These are phyloP conservation scores for Melanchra persicariae DNA, from an alignment of 2,888 invertebrate genomes.

Conservation along the genomic window DNA sequence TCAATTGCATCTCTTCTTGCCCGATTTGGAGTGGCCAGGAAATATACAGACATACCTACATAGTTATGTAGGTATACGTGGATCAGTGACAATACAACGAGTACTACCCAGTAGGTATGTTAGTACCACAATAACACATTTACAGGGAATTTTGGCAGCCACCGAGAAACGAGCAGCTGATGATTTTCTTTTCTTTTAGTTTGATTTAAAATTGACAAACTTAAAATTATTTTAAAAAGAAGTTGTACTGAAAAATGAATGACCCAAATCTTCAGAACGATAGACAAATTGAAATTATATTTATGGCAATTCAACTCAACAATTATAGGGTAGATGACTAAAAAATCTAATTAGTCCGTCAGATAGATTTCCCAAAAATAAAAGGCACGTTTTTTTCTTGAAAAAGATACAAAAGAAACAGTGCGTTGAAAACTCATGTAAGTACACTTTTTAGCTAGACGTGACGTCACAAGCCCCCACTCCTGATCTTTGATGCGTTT, in stretches of 20 bases:
- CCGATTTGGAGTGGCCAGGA: not conserved
- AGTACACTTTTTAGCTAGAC: no score
- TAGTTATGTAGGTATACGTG: not conserved
- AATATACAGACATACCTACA: not conserved
- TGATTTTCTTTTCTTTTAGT: constrained; percentile 19
- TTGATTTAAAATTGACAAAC: constrained; percentile 25
- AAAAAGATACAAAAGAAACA: no score
- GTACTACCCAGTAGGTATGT: not conserved
- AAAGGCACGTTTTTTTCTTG: no score
- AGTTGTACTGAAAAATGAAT: not conserved
- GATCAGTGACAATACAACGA: constrained; percentile 27
- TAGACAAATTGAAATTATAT: not conserved
- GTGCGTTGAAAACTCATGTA: no score
- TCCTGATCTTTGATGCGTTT: no score
- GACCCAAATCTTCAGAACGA: not conserved
- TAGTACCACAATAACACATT: constrained; percentile 53
- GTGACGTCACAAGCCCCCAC: no score
- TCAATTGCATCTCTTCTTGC: constrained; percentile 20
- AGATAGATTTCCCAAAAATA: no score
- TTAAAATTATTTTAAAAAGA: not conserved
- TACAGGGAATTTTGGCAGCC: constrained; percentile 54
- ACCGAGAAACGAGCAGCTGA: constrained; percentile 21
- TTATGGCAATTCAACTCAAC: not conserved
- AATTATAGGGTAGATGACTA: no score
- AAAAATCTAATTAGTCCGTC: no score